Conservation (phyloP, 2,113 vertebrate species). For the Hiodon tergisus region DNA sequence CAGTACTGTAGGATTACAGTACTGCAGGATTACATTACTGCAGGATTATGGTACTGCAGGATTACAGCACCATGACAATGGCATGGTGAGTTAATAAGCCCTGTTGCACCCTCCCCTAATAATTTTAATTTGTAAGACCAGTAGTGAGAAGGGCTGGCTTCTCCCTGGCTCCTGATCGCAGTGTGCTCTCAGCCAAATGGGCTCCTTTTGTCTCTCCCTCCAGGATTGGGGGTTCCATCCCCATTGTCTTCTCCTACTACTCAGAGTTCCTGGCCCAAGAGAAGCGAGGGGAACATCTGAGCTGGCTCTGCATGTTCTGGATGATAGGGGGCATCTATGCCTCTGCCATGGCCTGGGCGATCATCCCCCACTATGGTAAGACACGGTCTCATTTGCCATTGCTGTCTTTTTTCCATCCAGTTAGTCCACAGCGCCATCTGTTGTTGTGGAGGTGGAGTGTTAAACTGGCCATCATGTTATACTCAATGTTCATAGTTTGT, state of each 20-base stretch:
- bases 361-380: conserved; percentile 95
- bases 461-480: neutral
- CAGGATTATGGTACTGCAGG: neutral
- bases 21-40: no score
- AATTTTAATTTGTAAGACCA: neutral
- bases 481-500: conserved; percentile 10
- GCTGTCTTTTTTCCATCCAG: conserved; percentile 4
- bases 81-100: neutral
- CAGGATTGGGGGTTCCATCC: conserved; percentile 93
- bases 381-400: neutral
- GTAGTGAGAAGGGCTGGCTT: neutral
- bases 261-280: conserved; percentile 97
- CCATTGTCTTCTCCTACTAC: conserved; percentile 97
- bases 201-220: conserved; percentile 13
- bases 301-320: conserved; percentile 99
- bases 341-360: conserved; percentile 97
- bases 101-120: neutral
- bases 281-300: conserved; percentile 92
- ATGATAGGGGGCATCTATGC: conserved; percentile 98
- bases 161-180: no score
- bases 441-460: conserved; percentile 8
- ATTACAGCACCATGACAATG: neutral
- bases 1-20: no score
- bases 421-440: conserved; percentile 11
- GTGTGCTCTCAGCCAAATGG: neutral